Base-by-base conservation (phyloP, 2,113 vertebrate species). In the Motacilla tschutschensis region DNA sequence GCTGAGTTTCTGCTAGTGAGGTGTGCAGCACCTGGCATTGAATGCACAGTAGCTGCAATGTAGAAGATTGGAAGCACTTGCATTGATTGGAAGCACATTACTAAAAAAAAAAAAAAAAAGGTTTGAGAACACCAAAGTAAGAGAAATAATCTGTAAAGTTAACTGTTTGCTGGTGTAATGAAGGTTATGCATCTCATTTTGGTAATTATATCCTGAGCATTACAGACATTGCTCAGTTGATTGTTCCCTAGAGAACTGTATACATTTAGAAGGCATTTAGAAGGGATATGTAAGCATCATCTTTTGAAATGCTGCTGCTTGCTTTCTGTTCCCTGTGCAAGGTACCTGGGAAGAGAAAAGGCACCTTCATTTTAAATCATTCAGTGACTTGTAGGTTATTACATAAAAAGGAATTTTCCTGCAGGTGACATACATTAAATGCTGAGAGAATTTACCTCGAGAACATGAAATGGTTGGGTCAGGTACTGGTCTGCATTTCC, bases 211-310 rank as follows among this genome's bases (percentile, higher is more conserved):
- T 53, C 85, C 58, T 38, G 58, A 73, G 46, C 67, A 57, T 91
- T 72, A 85, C 58, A 87, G 94, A 82, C 94, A 74, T 72, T 94
- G 94, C 89, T 41, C 78, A 94, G 93, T 55, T 91, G 94, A 72
- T 82, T 93, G 76, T 81, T 95, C 92, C 93, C 92, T 41, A 28
- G 93, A 91, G 93, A 85, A 46, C 72, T 1, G 26, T 85, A 38
- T 67, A 75, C 48, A 43, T 91, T 88, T 88, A 60, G 88, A 46
- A 79, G 29, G 67, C 54, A 47, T 92, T 88, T 88, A 55, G 84
- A 51, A 74, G 26, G 67, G 74, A 67, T 67, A 63, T 79, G 38
- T 67, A 36, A 74, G 60, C 64, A 60, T 91, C 65, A 63, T 90
- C 74, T 66, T 70, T 48, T 33, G 57, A 90, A 80, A 94, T 81